phyloP scores from a whole-genome alignment of 2,113 vertebrate genomes.

The Lepus americanus region DNA sequence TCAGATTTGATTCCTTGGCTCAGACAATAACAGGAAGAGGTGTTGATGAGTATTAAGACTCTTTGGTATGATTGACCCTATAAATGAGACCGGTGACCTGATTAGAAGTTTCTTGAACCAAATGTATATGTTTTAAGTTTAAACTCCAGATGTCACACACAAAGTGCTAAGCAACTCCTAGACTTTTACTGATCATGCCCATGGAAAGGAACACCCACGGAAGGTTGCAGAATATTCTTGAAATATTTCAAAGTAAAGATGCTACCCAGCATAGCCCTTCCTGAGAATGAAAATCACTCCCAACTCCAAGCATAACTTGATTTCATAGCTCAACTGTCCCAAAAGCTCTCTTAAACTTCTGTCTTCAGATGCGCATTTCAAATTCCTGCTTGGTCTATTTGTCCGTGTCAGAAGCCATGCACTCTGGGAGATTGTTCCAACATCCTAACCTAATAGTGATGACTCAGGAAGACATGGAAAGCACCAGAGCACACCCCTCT shows the following conservation, averaged over 20 bases:
- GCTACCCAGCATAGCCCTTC: background rate
- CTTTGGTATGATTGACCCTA: background rate
- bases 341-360: background rate
- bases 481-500: no score
- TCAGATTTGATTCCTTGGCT: background rate
- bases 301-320: background rate
- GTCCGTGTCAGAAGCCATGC: background rate
- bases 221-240: background rate
- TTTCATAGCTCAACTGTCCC: background rate
- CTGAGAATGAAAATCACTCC: background rate
- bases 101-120: background rate
- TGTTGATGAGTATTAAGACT: background rate
- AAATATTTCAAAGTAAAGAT: constrained; percentile 30
- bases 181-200: background rate
- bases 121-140: background rate
- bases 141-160: background rate
- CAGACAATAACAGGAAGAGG: background rate
- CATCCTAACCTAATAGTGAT: background rate
- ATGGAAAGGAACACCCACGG: background rate
- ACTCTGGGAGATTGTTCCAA: background rate
- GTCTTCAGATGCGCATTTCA: background rate
- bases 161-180: background rate
- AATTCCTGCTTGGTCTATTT: background rate
- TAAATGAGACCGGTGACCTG: background rate
- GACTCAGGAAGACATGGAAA: background rate